Evolutionary conservation across 2,888 invertebrate species (phyloP).

Genomic region (Oligia latruncula): DNA sequence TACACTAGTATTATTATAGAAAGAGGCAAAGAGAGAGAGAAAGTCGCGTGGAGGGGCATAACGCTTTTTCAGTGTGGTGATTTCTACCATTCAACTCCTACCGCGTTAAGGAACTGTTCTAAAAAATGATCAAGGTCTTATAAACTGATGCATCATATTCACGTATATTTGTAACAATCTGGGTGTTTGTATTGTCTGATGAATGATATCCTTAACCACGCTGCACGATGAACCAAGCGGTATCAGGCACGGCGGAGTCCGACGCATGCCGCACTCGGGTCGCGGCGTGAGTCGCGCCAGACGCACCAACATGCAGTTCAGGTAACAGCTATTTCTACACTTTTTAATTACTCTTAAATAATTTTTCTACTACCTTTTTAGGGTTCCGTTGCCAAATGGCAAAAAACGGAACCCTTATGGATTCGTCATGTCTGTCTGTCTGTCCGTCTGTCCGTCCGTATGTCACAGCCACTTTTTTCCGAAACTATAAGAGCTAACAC

Average conservation of each 20-base stretch:
- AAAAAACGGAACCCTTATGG: no score
- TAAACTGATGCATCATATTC: not conserved
- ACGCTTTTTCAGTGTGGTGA: not conserved
- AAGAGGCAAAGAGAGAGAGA: not conserved
- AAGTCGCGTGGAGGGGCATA: not conserved
- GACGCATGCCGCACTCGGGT: constrained; percentile 94
- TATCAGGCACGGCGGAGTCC: constrained; percentile 93
- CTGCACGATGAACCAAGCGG: constrained; percentile 96
- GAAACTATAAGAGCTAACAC: no score
- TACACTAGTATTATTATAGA: not conserved
- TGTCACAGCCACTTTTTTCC: no score
- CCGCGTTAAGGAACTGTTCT: not conserved
- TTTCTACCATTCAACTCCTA: not conserved
- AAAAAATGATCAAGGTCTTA: not conserved
- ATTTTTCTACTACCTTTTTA: no score
- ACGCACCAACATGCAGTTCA: constrained; percentile 98
- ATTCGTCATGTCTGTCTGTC: no score
- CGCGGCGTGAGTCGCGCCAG: constrained; percentile 95
- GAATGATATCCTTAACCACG: constrained; percentile 85
- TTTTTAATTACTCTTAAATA: not conserved
- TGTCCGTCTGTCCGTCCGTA: no score
- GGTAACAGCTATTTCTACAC: constrained; percentile 81
- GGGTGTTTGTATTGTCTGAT: not conserved
- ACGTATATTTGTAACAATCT: not conserved
- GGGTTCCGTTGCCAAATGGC: no score